Conservation (phyloP, 2,797 vertebrate genomes). For the Pangasius sanitwongsei region DNA sequence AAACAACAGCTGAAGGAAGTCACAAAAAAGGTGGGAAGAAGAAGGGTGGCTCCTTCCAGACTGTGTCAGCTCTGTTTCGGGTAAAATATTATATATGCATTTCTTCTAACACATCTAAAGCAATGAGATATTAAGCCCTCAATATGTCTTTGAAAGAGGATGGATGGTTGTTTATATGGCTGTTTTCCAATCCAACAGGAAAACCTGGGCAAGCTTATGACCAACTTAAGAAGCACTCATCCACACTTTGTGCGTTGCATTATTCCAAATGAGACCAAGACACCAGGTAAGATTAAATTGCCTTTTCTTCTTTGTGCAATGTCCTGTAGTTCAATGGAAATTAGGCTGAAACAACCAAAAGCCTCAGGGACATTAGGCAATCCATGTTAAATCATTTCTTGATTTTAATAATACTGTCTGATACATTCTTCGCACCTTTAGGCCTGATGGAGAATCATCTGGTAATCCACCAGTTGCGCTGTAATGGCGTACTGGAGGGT, state of each 20-base stretch:
- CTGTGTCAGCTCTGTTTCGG: slow-evolving; percentile 87
- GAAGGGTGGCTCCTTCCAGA: slow-evolving; percentile 91
- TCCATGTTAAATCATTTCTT: not conserved
- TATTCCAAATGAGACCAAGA: slow-evolving; percentile 92
- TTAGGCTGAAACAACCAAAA: not conserved
- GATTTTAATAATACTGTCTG: not conserved
- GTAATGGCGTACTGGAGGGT: slow-evolving; percentile 86
- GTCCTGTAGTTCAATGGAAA: not conserved
- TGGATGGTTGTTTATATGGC: slow-evolving; percentile 1
- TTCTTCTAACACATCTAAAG: not conserved
- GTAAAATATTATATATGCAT: slow-evolving; percentile 65
- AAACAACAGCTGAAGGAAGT: slow-evolving; percentile 58
- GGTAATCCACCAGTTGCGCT: slow-evolving; percentile 84
- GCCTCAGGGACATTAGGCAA: not conserved
- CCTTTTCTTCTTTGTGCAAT: not conserved
- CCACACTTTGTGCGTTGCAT: slow-evolving; percentile 92
- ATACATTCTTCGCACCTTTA: slow-evolving; percentile 54
- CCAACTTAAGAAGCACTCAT: slow-evolving; percentile 86
- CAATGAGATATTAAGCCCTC: not conserved
- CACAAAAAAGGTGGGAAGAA: slow-evolving; percentile 84
- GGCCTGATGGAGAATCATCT: slow-evolving; percentile 69
- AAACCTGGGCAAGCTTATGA: slow-evolving; percentile 89
- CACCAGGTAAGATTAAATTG: slow-evolving; percentile 78
- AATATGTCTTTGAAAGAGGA: not conserved
- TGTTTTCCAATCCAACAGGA: slow-evolving; percentile 68